These are phyloP conservation scores for Cichladusa arquata DNA, from an alignment of 2,113 vertebrate genomes.

Conservation along the genomic window DNA sequence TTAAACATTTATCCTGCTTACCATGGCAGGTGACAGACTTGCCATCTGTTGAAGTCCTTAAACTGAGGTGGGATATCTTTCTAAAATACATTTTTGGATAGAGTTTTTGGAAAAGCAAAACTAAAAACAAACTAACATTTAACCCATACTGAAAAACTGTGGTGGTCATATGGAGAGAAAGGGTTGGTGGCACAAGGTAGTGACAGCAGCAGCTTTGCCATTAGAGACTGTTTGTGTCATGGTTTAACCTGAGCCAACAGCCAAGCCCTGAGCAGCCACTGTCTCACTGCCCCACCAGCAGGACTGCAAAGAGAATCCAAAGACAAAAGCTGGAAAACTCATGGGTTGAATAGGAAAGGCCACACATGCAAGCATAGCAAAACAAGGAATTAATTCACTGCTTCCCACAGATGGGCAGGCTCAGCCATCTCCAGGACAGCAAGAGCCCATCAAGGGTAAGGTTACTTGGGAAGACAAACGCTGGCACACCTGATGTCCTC, in stretches of 20 bases:
- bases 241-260: neutral
- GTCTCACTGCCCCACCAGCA: neutral
- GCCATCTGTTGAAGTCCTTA: constrained; percentile 45
- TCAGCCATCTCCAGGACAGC: neutral
- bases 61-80: neutral
- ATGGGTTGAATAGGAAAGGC: neutral
- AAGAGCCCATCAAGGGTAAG: too few relatives aligned
- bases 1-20: constrained; percentile 44
- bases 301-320: fast-evolving
- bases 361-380: neutral
- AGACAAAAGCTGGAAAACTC: neutral
- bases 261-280: neutral
- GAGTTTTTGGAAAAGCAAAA: neutral
- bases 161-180: neutral
- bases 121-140: neutral
- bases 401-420: neutral
- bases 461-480: neutral
- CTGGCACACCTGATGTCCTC: neutral
- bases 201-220: neutral
- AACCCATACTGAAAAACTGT: neutral
- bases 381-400: neutral
- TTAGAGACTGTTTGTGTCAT: neutral
- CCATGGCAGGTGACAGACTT: constrained; percentile 50
- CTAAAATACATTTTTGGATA: neutral
- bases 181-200: neutral